Conservation (phyloP, 2,888 invertebrate genomes). For the Bruchidius siliquastri region DNA sequence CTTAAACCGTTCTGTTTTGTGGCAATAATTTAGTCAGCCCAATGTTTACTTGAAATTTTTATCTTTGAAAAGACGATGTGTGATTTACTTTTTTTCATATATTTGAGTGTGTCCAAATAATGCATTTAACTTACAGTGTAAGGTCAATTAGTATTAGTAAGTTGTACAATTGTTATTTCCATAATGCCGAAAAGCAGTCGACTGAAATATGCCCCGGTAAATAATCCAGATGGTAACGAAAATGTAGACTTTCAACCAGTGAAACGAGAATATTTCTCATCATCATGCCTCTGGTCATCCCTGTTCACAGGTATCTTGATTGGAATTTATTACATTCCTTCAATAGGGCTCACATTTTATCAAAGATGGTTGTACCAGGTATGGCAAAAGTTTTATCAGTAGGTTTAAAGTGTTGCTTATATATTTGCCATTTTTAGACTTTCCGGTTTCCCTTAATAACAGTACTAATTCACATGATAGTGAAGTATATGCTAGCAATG, state of each 20-base stretch:
- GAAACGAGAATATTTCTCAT: conserved; percentile 36
- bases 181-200: neutral
- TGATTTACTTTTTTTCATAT: neutral
- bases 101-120: neutral
- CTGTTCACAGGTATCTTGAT: conserved; percentile 55
- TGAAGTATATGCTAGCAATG: conserved; percentile 81
- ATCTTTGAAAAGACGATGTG: too few species aligned
- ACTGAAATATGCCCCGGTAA: conserved; percentile 19
- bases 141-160: neutral
- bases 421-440: conserved; percentile 45
- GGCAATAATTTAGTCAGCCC: neutral
- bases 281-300: conserved; percentile 41
- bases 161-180: neutral
- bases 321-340: conserved; percentile 80
- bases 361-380: conserved; percentile 90
- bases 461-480: conserved; percentile 82
- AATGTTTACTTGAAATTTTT: neutral
- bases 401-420: neutral
- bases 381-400: conserved; percentile 20
- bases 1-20: too few species aligned
- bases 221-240: conserved; percentile 25
- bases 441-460: conserved; percentile 86
- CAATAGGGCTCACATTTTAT: conserved; percentile 95
- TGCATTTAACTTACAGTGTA: neutral
- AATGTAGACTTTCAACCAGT: conserved; percentile 37